Evolutionary conservation across 2,888 invertebrate species (phyloP).

Genomic region (Lapara coniferarum): DNA sequence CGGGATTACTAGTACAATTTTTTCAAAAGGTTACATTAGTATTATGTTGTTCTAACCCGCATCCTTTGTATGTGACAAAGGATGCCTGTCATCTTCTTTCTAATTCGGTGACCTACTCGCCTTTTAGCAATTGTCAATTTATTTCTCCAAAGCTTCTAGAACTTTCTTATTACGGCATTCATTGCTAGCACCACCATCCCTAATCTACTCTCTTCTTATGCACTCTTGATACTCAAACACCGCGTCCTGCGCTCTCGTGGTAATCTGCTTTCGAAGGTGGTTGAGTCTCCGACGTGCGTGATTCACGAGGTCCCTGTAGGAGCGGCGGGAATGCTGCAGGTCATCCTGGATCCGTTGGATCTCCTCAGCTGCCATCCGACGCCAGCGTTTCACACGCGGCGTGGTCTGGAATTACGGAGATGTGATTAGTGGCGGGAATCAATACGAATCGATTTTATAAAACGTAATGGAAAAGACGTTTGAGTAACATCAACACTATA

Average conservation of each 20-base stretch:
- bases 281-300: conserved; percentile 62
- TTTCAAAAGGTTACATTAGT: too few species aligned
- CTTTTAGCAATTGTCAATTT: too few species aligned
- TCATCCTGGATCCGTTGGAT: conserved; percentile 68
- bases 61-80: too few species aligned
- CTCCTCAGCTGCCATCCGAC: conserved; percentile 64
- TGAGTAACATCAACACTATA: too few species aligned
- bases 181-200: not conserved
- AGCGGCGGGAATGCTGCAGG: conserved; percentile 60
- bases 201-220: conserved; percentile 29
- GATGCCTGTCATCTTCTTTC: too few species aligned
- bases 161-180: not conserved
- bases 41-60: too few species aligned
- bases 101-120: too few species aligned
- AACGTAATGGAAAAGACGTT: too few species aligned
- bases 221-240: conserved; percentile 53
- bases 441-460: too few species aligned
- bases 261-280: conserved; percentile 56
- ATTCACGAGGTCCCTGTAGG: conserved; percentile 65
- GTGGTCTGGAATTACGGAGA: conserved; percentile 51
- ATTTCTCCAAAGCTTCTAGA: too few species aligned
- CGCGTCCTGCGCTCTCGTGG: conserved; percentile 43
- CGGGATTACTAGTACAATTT: too few species aligned
- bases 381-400: conserved; percentile 64
- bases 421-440: too few species aligned